Evolutionary conservation across 2,888 invertebrate species (phyloP).

Genomic region (Aradus depressus): DNA sequence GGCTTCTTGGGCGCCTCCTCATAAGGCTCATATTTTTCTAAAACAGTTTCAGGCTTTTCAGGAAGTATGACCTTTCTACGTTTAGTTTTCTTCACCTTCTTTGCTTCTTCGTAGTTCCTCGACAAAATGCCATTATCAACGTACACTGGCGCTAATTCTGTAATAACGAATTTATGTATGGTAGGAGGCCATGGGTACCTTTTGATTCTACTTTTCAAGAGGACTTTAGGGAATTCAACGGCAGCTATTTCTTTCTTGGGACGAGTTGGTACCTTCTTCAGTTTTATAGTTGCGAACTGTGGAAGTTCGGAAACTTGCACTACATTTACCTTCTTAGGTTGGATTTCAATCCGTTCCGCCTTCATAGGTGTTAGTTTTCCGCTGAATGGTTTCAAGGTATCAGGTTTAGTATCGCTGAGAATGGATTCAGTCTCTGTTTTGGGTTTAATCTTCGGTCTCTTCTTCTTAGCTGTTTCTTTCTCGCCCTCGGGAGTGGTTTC

Average conservation of each 20-base stretch:
- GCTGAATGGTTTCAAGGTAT: not conserved
- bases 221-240: constrained; percentile 49
- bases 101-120: constrained; percentile 33
- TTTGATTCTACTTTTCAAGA: constrained; percentile 57
- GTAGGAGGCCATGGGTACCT: constrained; percentile 38
- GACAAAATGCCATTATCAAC: constrained; percentile 33
- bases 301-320: constrained; percentile 41
- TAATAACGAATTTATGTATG: constrained; percentile 35
- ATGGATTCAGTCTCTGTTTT: constrained; percentile 10
- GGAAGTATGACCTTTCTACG: constrained; percentile 29
- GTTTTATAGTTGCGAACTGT: constrained; percentile 47
- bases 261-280: constrained; percentile 37
- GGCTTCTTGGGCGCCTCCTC: constrained; percentile 24
- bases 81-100: constrained; percentile 32
- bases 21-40: constrained; percentile 31
- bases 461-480: constrained; percentile 17
- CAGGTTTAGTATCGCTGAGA: constrained; percentile 23
- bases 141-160: constrained; percentile 33
- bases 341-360: constrained; percentile 39
- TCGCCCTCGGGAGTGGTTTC: constrained; percentile 33
- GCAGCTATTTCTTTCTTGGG: constrained; percentile 41
- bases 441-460: constrained; percentile 27
- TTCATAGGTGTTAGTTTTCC: constrained; percentile 16
- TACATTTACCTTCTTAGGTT: constrained; percentile 25
- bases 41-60: constrained; percentile 28